Percentiles rank a stretch among this genome's conserved stretches.
Evolutionary conservation across 2,113 vertebrate species (phyloP).

Genomic region (Equus quagga): DNA sequence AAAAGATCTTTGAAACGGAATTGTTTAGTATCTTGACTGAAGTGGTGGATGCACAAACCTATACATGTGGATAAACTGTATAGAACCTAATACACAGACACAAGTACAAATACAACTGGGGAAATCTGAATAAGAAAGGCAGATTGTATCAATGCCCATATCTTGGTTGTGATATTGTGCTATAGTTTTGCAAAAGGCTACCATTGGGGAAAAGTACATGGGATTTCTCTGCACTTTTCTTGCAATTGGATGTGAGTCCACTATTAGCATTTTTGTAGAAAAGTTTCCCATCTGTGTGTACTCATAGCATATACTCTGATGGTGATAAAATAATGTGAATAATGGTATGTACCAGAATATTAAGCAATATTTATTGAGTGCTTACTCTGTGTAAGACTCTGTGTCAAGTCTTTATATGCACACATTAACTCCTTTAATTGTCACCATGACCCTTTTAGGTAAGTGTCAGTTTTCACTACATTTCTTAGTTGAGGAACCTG

Average conservation of each 20-base stretch:
- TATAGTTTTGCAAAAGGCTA: background rate
- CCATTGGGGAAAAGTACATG: background rate
- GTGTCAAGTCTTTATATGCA: background rate
- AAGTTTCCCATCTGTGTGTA: background rate
- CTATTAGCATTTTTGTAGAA: background rate
- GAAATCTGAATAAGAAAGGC: background rate
- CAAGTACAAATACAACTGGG: background rate
- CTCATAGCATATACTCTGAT: background rate
- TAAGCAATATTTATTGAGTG: background rate
- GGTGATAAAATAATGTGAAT: background rate
- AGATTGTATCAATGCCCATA: background rate
- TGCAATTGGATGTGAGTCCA: background rate
- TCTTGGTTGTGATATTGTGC: background rate
- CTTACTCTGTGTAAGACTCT: background rate
- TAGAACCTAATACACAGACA: background rate
- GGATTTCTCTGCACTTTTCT: background rate
- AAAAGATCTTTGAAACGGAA: background rate
- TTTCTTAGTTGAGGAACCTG: constrained; percentile 34
- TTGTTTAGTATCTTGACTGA: background rate
- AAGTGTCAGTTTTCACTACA: background rate
- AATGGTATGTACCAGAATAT: background rate
- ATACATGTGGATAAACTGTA: background rate
- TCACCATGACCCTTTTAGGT: background rate
- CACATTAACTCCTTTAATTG: background rate
- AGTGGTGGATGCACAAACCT: background rate